These are phyloP conservation scores for Gallinago stenura DNA, from an alignment of 2,797 vertebrate genomes.

Conservation along the genomic window DNA sequence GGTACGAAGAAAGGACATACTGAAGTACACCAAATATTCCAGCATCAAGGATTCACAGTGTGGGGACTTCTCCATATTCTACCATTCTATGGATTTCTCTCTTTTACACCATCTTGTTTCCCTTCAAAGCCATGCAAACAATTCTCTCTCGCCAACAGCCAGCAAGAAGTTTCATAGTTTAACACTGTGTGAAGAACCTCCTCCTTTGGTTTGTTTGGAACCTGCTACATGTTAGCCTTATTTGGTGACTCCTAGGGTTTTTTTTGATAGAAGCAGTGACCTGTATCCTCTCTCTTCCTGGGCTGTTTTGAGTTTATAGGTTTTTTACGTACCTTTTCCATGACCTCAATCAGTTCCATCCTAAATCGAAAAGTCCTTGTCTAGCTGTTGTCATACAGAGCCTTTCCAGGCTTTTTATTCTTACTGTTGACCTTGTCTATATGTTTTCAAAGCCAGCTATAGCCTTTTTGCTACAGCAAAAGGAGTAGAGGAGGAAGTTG, in stretches of 20 bases:
- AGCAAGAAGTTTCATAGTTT: background rate
- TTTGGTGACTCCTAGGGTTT: fast-evolving
- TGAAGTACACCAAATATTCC: background rate
- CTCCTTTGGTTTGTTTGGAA: background rate
- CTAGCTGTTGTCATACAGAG: background rate
- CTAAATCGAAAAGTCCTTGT: background rate
- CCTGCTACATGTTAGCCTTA: background rate
- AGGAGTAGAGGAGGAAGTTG: background rate
- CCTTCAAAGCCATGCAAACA: background rate
- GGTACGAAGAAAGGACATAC: background rate
- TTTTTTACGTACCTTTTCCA: background rate
- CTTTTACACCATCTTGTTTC: background rate
- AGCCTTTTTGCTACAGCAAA: background rate
- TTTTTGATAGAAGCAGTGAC: background rate
- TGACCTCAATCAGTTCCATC: background rate
- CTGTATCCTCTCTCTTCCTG: background rate
- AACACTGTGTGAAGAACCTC: background rate
- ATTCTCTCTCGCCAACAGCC: background rate
- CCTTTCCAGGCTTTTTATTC: background rate
- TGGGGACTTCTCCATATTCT: background rate
- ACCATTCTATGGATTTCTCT: background rate
- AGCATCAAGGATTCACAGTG: background rate
- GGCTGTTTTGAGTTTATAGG: background rate
- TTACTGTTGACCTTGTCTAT: background rate
- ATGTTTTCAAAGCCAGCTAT: background rate